Evolutionary conservation across 2,113 vertebrate species (phyloP).

Genomic region (Lates calcarifer): DNA sequence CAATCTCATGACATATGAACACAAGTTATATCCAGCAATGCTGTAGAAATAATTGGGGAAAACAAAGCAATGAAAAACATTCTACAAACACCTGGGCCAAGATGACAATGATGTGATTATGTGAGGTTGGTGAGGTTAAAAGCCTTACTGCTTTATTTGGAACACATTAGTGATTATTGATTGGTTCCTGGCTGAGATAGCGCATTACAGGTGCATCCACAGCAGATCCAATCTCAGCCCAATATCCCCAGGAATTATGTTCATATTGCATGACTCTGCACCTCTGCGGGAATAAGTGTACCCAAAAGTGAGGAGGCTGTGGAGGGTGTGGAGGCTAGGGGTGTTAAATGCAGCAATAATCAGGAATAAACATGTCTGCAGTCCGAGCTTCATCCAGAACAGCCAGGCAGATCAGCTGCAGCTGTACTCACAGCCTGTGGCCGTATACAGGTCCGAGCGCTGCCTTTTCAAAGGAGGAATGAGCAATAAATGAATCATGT

Average conservation of each 20-base stretch:
- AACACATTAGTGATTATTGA: constrained; percentile 18
- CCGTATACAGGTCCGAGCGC: neutral
- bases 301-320: neutral
- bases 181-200: constrained; percentile 1
- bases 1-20: neutral
- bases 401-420: neutral
- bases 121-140: neutral
- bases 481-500: constrained; percentile 3
- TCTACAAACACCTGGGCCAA: too few relatives aligned
- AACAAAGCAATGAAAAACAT: neutral
- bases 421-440: neutral
- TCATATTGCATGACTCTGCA: neutral
- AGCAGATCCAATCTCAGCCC: neutral
- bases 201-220: neutral
- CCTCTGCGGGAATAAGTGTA: neutral
- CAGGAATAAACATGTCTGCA: neutral
- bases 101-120: neutral
- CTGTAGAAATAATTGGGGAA: neutral
- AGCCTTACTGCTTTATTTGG: neutral
- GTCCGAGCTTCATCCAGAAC: neutral
- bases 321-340: neutral
- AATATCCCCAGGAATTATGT: neutral
- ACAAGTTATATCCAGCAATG: neutral
- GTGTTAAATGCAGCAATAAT: neutral
- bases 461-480: neutral